Evolutionary conservation across 1,140 invertebrate species (phyloP), one percentile per base, ranked within the genome.

Genomic region (Radopholus similis): DNA sequence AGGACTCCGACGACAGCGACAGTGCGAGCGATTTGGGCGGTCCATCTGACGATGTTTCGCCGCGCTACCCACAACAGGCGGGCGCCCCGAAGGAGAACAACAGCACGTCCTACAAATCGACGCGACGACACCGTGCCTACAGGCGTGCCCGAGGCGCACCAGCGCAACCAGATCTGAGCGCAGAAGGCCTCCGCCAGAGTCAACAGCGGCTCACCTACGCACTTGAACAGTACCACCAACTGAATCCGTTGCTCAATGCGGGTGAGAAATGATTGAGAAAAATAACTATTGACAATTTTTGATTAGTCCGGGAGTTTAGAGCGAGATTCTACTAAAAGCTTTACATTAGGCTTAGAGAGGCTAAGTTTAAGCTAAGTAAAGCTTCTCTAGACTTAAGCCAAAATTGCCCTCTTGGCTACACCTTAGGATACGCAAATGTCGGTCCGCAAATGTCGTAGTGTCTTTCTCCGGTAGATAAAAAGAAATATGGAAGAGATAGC

Each of bases 1-100:
- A 80, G 80, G 77, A 80, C 37, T 82, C 77, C 8, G 80, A 80
- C 35, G 77, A 80, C 30, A 74, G 72, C 37, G 59, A 62, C 35
- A 76, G 74, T 38, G 70, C 76, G 4, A 83, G 71, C 15, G 79
- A 77, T 23, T 63, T 62, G 49, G 40, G 42, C 30, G 62, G 65
- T 5, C 18, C 70, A n/a, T 47, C 57, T 30, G 64, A 66, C 38
- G 71, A 69, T 18, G 58, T 69, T 13, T 64, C 77, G 11, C 26
- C 74, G 21, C 44, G 35, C 4, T 51, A 21, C 21, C 30, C 18
- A 6, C 47, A n/a, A n/a, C n/a, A n/a, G n/a, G n/a, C n/a, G n/a
- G n/a, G n/a, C n/a, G n/a, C n/a, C n/a, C 42, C 4, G 30, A 70
- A 11, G n/a, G 21, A 53, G 26, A 34, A 72, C 69, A 70, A 9